Base-by-base conservation (phyloP, 1,140 invertebrate genomes). In the Ctenoplectra terminalis region DNA sequence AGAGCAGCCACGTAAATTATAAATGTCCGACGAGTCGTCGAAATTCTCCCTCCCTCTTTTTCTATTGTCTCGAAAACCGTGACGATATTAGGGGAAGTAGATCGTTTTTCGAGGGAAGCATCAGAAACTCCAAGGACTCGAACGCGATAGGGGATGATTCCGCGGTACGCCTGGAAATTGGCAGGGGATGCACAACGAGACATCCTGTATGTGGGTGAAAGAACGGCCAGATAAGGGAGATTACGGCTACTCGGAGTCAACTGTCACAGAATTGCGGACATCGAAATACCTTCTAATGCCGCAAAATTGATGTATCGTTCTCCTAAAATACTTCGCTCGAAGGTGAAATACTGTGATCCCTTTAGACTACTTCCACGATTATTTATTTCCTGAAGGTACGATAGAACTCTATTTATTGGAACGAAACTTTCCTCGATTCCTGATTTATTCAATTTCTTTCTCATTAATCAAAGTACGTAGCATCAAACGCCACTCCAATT, bases 1-100 rank as follows among this genome's bases (percentile, higher is more conserved):
- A 75, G 60, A 11, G 9, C 26, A 26, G 13, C 46, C 40, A 37
- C n/a, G 26, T 43, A n/a, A 34, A 43, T 43, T 71, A 50, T 46
- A 26, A 3, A 34, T 11, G 34, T 80, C 23, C 71, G 48, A 71
- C 80, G 34, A 63, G 46, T 61, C 64, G 64, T 82, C 54, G 63
- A 50, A 48, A 52, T 69, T 63, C 23, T 67, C 58, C 61, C 37
- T 54, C 29, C 15, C 17, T 34, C 11, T 31, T 26, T 69, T 63
- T 20, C 34, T n/a, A n/a, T 58, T 23, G 43, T n/a, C n/a, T 37
- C 1, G 0, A 75, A 69, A 75, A 58, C 29, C 7, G 23, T 26
- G 46, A 54, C 40, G 70, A 46, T 46, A 46, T 29, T 26, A 63
- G 43, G 34, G 43, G 26, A 60, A 60, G 7, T 34, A 37, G 50